A percentile compares a stretch with the other conserved stretches of the same genome.
These are phyloP conservation scores for cattle (Bos taurus) DNA, from an alignment of 2,113 vertebrate genomes.

Conservation along the genomic window DNA sequence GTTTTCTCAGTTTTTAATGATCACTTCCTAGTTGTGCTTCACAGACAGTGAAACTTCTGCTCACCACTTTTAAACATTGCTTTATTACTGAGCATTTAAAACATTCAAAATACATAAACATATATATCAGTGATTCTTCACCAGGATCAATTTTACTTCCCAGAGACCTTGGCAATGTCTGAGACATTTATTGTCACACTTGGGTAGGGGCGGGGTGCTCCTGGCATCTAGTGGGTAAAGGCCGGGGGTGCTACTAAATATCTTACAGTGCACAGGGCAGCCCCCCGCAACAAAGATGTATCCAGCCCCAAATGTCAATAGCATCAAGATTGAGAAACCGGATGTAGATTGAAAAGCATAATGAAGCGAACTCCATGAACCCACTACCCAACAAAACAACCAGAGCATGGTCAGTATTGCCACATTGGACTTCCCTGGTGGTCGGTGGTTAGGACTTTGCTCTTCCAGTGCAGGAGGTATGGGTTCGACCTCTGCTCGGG, in stretches of 20 bases:
- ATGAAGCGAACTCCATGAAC: not conserved
- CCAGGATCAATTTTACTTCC: not conserved
- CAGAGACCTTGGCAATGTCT: not conserved
- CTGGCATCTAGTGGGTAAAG: not conserved
- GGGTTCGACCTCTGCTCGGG: not conserved
- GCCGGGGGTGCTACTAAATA: not conserved
- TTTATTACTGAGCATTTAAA: slow-evolving; percentile 20
- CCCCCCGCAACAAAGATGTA: not conserved
- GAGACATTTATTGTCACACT: not conserved
- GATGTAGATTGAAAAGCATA: not conserved
- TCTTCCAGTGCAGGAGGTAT: not conserved
- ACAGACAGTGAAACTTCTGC: not conserved
- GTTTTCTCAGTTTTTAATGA: not conserved
- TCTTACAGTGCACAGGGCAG: not conserved
- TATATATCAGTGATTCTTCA: not conserved
- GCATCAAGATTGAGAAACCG: not conserved
- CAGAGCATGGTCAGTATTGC: not conserved
- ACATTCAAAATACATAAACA: not conserved
- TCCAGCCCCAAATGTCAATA: not conserved
- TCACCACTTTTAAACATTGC: slow-evolving; percentile 14
- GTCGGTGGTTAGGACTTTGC: not conserved
- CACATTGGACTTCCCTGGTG: not conserved
- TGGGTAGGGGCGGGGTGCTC: not conserved
- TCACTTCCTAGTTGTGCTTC: slow-evolving; percentile 14
- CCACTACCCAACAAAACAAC: not conserved